Evolutionary conservation across 2,888 invertebrate genomes (phyloP).

Genomic region (Stenodema calcarata): DNA sequence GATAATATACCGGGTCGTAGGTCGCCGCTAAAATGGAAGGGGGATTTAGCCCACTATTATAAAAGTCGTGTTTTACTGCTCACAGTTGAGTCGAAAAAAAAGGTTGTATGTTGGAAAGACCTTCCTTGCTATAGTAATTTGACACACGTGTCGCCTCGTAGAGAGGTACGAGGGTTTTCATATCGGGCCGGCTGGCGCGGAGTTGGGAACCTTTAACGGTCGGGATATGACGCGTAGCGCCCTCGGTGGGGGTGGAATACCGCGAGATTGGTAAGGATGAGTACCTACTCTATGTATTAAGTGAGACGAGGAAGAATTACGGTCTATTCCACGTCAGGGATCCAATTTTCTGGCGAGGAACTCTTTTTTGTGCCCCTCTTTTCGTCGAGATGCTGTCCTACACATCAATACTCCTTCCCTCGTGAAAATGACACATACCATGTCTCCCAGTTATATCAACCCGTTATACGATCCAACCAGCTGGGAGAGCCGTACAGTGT

Average conservation of each 20-base stretch:
- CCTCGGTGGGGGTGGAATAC: background rate
- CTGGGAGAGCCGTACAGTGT: no score
- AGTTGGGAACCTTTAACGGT: background rate
- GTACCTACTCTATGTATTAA: background rate
- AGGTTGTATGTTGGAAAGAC: background rate
- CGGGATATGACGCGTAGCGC: background rate
- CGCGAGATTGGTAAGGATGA: conserved; percentile 2
- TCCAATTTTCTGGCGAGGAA: background rate
- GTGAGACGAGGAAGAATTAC: background rate
- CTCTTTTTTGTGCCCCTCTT: background rate
- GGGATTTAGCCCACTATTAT: background rate
- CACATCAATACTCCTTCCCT: background rate
- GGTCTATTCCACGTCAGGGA: background rate
- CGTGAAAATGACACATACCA: no score
- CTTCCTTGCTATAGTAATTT: no score
- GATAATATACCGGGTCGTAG: no score
- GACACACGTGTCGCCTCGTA: background rate
- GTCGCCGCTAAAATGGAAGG: no score
- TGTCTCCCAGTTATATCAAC: no score
- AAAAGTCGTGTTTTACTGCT: background rate
- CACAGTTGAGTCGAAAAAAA: background rate
- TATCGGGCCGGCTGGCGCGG: background rate
- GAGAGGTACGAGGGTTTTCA: background rate
- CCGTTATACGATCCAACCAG: no score
- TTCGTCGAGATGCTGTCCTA: background rate